Conservation (phyloP, 2,888 invertebrate genomes). For the Yponomeuta evonymella region DNA sequence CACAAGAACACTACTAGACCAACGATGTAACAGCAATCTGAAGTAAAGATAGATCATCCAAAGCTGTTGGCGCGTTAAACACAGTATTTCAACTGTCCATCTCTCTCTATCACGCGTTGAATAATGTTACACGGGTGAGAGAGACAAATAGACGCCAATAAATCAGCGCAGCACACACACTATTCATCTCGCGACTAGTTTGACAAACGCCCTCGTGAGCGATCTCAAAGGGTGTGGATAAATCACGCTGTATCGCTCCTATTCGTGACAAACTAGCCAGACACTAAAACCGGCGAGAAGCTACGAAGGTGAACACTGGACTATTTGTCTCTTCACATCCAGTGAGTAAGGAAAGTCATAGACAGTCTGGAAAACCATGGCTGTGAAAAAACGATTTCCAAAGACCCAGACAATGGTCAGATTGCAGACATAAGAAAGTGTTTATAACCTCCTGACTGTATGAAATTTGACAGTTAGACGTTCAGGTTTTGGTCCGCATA, state of each 20-base stretch:
- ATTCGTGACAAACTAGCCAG: constrained; percentile 17
- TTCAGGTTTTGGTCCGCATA: background rate
- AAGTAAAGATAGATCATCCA: too few relatives aligned
- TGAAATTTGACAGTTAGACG: background rate
- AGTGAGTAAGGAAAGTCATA: background rate
- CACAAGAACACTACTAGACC: too few relatives aligned
- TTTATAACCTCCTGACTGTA: too few relatives aligned
- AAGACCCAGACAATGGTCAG: too few relatives aligned
- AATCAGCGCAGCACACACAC: constrained; percentile 47
- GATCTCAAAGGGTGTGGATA: constrained; percentile 41
- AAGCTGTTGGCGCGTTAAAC: too few relatives aligned
- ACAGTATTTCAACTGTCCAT: too few relatives aligned
- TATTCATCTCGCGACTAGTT: constrained; percentile 47
- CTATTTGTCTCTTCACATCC: background rate
- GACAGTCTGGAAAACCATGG: background rate
- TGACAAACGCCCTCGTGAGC: constrained; percentile 49
- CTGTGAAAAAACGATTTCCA: background rate
- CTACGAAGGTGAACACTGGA: background rate
- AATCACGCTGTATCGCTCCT: constrained; percentile 44
- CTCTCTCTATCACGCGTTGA: background rate
- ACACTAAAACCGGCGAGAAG: background rate
- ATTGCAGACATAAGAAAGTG: background rate
- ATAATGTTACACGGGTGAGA: background rate
- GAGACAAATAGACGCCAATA: constrained; percentile 28
- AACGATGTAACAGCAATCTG: too few relatives aligned